Conservation (phyloP, 2,888 invertebrate genomes). For the Dasysyrphus tricinctus region DNA sequence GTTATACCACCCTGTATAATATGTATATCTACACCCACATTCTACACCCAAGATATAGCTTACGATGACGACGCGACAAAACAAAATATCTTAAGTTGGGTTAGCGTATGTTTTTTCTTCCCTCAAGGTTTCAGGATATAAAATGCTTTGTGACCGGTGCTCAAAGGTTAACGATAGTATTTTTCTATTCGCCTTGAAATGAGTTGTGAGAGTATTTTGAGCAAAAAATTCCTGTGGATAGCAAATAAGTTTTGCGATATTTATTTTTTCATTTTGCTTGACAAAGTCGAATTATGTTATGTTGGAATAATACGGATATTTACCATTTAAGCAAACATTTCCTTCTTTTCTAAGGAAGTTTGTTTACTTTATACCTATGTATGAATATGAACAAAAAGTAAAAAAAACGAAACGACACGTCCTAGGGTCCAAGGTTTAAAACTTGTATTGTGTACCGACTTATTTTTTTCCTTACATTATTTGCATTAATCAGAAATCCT, state of each 20-base stretch:
- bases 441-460: neutral
- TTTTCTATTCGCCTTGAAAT: constrained; percentile 17
- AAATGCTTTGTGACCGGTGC: constrained; percentile 2
- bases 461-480: neutral
- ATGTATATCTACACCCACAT: no score
- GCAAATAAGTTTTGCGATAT: neutral
- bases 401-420: neutral
- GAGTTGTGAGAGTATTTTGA: neutral
- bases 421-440: constrained; percentile 1
- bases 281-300: neutral
- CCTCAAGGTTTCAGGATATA: neutral
- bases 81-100: neutral
- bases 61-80: neutral
- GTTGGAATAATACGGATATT: neutral
- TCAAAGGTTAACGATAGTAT: constrained; percentile 33
- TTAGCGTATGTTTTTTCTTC: neutral
- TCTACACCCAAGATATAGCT: neutral
- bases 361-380: neutral
- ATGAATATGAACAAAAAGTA: neutral
- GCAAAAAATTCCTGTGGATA: constrained; percentile 10
- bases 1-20: neutral
- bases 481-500: neutral
- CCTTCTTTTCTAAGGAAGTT: neutral
- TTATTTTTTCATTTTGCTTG: neutral
- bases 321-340: neutral